A percentile compares a stretch with the other conserved stretches of the same genome.
Evolutionary conservation across 2,888 invertebrate species (phyloP).

Genomic region (Escarpia spicata): DNA sequence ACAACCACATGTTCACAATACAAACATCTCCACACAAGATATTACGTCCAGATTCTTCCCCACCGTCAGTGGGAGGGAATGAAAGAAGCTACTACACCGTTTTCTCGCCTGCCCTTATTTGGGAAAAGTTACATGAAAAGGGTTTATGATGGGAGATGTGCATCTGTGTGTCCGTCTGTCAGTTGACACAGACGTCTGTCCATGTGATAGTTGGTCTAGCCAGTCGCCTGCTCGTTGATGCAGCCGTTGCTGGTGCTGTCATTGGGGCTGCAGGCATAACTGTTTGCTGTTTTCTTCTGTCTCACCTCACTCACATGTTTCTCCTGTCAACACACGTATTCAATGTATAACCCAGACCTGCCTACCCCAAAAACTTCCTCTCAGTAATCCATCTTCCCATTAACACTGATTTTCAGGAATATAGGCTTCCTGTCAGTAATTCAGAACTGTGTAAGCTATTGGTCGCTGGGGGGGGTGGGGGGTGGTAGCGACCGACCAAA

Average conservation of each 20-base stretch:
- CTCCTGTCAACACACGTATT: slow-evolving; percentile 73
- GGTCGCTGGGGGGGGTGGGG: no score
- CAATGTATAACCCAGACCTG: not conserved
- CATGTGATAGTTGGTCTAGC: not conserved
- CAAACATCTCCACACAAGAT: slow-evolving; percentile 3
- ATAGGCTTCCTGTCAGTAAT: no score
- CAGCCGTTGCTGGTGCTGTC: not conserved
- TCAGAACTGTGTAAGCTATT: no score
- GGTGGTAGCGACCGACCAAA: no score
- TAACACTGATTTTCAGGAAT: no score
- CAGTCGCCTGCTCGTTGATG: not conserved
- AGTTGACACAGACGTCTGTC: not conserved
- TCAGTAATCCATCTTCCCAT: no score
- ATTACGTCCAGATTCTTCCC: not conserved
- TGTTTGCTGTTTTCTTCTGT: slow-evolving; percentile 78
- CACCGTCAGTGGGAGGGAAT: not conserved
- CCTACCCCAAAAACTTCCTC: no score
- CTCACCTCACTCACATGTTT: slow-evolving; percentile 90
- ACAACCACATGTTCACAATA: not conserved
- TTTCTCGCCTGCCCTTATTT: not conserved
- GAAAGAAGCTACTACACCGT: not conserved
- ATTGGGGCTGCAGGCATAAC: not conserved
- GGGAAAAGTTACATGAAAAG: not conserved
- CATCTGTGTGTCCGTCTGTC: not conserved
- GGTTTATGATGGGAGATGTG: not conserved